Evolutionary conservation across 2,888 invertebrate species (phyloP).

Genomic region (Heteromurus nitidus): DNA sequence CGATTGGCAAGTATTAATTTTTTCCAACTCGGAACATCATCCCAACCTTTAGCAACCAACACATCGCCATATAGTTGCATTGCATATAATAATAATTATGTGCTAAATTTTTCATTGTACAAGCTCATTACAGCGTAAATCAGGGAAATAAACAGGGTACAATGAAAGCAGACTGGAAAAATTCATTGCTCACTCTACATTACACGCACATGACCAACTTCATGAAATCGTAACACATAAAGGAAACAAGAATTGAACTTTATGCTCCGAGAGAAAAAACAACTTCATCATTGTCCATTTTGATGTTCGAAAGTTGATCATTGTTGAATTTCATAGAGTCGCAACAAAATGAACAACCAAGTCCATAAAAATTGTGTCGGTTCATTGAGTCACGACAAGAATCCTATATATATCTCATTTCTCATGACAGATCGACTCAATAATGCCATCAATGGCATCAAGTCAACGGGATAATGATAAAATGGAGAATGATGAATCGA

Average conservation of each 20-base stretch:
- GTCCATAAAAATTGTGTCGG: slow-evolving; percentile 27
- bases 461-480: slow-evolving; percentile 40
- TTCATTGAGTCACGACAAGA: slow-evolving; percentile 43
- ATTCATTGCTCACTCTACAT: slow-evolving; percentile 15
- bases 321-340: slow-evolving; percentile 27
- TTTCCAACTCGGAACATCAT: too few species aligned
- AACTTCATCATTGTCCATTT: slow-evolving; percentile 60
- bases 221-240: slow-evolving; percentile 45
- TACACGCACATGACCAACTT: not conserved
- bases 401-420: slow-evolving; percentile 11
- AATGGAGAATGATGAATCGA: slow-evolving; percentile 52
- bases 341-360: not conserved
- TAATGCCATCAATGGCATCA: slow-evolving; percentile 14
- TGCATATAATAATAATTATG: too few species aligned
- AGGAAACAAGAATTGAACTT: slow-evolving; percentile 47
- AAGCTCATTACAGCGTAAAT: slow-evolving; percentile 61
- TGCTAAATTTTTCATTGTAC: slow-evolving; percentile 37
- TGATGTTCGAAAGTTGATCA: slow-evolving; percentile 40
- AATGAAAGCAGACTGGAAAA: slow-evolving; percentile 27
- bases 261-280: too few species aligned
- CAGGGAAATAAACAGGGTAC: too few species aligned
- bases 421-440: not conserved
- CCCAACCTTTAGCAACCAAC: too few species aligned
- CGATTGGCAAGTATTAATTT: too few species aligned
- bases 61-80: too few species aligned